Evolutionary conservation across 35 echinoderm and acorn worm species (phyloP).

Genomic region (Apostichopus californicus): DNA sequence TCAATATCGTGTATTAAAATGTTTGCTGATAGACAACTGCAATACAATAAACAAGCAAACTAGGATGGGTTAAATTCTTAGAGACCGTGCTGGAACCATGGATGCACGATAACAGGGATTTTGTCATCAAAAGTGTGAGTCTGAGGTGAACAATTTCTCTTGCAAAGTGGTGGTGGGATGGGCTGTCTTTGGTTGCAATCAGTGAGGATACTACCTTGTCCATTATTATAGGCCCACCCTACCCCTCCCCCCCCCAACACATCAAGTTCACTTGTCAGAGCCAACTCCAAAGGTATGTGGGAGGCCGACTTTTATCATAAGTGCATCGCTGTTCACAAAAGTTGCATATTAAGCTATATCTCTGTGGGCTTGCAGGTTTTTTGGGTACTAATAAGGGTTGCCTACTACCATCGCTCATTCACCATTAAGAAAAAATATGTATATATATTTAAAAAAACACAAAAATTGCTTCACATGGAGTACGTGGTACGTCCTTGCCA

Average conservation of each 20-base stretch:
- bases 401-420: not conserved
- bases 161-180: not conserved
- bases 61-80: not conserved
- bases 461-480: not conserved
- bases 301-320: no score
- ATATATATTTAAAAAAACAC: not conserved
- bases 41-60: not conserved
- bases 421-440: no score
- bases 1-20: not conserved
- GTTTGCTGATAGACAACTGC: conserved; percentile 45
- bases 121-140: no score
- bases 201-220: not conserved
- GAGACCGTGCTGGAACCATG: not conserved
- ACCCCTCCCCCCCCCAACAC: no score
- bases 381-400: conserved; percentile 7
- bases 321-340: not conserved
- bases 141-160: not conserved
- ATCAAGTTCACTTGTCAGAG: no score
- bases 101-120: not conserved
- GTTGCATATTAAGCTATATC: not conserved
- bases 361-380: not conserved
- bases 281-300: no score
- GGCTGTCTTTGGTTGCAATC: not conserved
- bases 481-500: not conserved
- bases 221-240: no score